These are phyloP conservation scores for Lepilemur ruficaudatus DNA, from an alignment of 2,797 vertebrate species.

Conservation along the genomic window DNA sequence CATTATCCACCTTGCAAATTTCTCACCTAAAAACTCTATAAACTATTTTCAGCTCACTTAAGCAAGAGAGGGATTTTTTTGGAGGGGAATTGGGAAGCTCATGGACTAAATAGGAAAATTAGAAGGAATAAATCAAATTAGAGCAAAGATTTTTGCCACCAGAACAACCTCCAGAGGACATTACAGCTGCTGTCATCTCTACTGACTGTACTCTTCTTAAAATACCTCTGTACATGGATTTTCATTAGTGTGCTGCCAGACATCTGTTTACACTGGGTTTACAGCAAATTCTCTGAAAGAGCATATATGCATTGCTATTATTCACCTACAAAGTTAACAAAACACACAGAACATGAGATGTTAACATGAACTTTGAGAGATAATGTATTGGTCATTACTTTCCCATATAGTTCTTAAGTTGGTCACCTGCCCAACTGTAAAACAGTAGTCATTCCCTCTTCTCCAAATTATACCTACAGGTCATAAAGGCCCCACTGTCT, in stretches of 20 bases:
- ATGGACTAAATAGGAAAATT: neutral
- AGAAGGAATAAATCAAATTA: neutral
- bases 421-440: neutral
- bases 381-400: neutral
- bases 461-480: neutral
- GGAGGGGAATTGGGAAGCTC: neutral
- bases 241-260: neutral
- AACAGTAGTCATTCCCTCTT: neutral
- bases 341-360: neutral
- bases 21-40: neutral
- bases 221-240: neutral
- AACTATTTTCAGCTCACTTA: neutral
- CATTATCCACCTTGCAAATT: neutral
- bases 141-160: neutral
- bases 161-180: neutral
- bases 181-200: neutral
- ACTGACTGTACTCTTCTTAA: too few relatives aligned
- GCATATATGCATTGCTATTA: neutral
- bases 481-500: neutral
- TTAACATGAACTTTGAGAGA: neutral
- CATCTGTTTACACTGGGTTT: neutral
- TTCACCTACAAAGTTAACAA: neutral
- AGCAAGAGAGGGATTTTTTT: too few relatives aligned
- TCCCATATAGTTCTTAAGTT: neutral
- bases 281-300: neutral